Conservation (phyloP, 1,140 invertebrate genomes). For the Lordiphosa stackelbergi region DNA sequence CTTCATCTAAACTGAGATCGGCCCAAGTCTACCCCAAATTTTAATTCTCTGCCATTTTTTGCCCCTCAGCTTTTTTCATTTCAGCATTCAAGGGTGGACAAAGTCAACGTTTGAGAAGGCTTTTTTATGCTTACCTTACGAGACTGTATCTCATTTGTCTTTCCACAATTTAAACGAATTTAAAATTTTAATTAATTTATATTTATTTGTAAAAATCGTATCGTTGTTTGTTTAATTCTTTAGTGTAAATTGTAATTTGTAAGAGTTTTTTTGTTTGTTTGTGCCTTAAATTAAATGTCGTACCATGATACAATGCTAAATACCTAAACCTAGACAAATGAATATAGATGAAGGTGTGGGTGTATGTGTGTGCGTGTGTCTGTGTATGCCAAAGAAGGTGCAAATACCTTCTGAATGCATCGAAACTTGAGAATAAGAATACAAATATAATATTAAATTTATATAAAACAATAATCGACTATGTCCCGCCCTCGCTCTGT, state of each 20-base stretch:
- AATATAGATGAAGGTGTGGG: constrained; percentile 35
- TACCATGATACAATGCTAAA: constrained; percentile 59
- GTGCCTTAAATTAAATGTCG: constrained; percentile 43
- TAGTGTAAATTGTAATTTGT: constrained; percentile 34
- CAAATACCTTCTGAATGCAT: too few species aligned
- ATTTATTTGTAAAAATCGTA: constrained; percentile 32
- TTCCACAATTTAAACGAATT: neutral
- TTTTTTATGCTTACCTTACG: too few species aligned
- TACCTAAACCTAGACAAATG: constrained; percentile 72
- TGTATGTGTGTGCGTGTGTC: constrained; percentile 8
- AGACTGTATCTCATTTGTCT: too few species aligned
- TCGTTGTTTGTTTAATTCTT: constrained; percentile 35
- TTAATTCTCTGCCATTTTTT: too few species aligned
- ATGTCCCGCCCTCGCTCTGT: constrained; percentile 62
- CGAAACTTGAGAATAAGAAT: constrained; percentile 28
- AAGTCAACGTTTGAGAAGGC: too few species aligned
- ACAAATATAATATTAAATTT: constrained; percentile 42
- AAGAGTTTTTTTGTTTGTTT: constrained; percentile 18
- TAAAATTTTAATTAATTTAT: constrained; percentile 8
- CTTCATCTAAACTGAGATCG: too few species aligned
- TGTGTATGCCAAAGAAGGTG: constrained; percentile 1
- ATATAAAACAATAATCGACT: constrained; percentile 55
- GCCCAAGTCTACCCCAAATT: too few species aligned
- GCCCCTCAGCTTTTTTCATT: too few species aligned
- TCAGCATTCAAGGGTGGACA: too few species aligned